phyloP scores from a whole-genome alignment of 92 coral and sea anemone species.

The Umimayanthus chanpuru region DNA sequence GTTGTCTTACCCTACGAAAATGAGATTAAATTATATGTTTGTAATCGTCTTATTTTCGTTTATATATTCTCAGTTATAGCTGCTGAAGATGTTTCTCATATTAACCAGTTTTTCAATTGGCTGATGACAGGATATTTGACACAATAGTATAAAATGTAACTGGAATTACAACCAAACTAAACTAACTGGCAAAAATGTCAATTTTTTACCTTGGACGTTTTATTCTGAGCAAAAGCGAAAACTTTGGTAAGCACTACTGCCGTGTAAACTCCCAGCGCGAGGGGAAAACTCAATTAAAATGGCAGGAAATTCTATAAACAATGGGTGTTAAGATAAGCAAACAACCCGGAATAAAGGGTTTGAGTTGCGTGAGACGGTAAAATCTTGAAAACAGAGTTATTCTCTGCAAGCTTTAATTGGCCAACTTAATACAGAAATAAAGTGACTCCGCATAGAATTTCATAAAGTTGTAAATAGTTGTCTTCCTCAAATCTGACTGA shows the following conservation, averaged over 20 bases:
- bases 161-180: not conserved
- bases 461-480: not conserved
- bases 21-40: slow-evolving; percentile 9
- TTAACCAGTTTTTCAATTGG: slow-evolving; percentile 33
- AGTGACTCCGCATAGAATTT: not conserved
- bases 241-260: not conserved
- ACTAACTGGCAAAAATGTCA: not conserved
- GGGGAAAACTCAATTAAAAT: slow-evolving; percentile 41
- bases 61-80: not conserved
- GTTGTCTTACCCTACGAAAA: not conserved
- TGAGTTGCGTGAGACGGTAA: slow-evolving; percentile 44
- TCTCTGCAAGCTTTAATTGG: slow-evolving; percentile 30
- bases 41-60: not conserved
- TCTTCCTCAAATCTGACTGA: not conserved
- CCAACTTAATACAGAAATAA: slow-evolving; percentile 7
- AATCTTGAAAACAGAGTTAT: slow-evolving; percentile 26
- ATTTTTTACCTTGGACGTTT: not conserved
- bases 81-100: not conserved
- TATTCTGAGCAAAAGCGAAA: not conserved
- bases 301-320: slow-evolving; percentile 42
- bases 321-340: slow-evolving; percentile 46
- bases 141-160: slow-evolving; percentile 18
- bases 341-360: slow-evolving; percentile 20
- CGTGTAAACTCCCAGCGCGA: not conserved
- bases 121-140: slow-evolving; percentile 28